Evolutionary conservation across 1,140 invertebrate genomes (phyloP).

Genomic region (Zaprionus tsacasi): DNA sequence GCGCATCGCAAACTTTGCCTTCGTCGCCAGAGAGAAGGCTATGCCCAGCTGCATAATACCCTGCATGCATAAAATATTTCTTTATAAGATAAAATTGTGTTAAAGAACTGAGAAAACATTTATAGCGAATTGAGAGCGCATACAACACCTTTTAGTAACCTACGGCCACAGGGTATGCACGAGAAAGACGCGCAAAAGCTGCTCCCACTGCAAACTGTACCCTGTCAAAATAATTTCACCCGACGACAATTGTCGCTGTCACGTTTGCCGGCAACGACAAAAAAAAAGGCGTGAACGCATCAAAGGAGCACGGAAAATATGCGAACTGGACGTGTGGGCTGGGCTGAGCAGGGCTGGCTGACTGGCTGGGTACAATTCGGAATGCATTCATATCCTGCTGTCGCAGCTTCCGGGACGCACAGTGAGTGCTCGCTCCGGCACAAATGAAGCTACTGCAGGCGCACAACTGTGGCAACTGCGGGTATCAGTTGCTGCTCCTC

Average conservation of each 20-base stretch:
- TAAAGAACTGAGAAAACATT: no score
- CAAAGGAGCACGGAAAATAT: slow-evolving; percentile 51
- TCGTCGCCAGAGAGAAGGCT: background rate
- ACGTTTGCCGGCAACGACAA: slow-evolving; percentile 52
- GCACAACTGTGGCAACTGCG: slow-evolving; percentile 42
- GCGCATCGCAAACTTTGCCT: slow-evolving; percentile 50
- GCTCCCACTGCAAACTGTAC: background rate
- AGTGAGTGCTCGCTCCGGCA: slow-evolving; percentile 24
- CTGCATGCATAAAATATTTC: background rate
- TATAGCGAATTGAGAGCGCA: no score
- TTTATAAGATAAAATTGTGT: no score
- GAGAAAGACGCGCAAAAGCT: background rate
- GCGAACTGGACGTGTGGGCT: slow-evolving; percentile 24
- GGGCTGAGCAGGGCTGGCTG: background rate
- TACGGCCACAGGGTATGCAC: background rate
- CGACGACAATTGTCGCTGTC: slow-evolving; percentile 65
- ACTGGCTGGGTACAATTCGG: background rate
- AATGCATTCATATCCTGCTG: slow-evolving; percentile 68
- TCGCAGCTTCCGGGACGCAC: slow-evolving; percentile 54
- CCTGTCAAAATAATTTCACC: slow-evolving; percentile 8
- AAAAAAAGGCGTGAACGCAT: slow-evolving; percentile 2
- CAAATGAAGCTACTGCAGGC: slow-evolving; percentile 62
- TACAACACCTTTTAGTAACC: background rate
- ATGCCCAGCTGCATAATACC: background rate
- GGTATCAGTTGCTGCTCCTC: background rate